Evolutionary conservation across 2,888 invertebrate genomes (phyloP), one percentile per base, ranked within the genome.

Genomic region (Polylopha cassiicola): DNA sequence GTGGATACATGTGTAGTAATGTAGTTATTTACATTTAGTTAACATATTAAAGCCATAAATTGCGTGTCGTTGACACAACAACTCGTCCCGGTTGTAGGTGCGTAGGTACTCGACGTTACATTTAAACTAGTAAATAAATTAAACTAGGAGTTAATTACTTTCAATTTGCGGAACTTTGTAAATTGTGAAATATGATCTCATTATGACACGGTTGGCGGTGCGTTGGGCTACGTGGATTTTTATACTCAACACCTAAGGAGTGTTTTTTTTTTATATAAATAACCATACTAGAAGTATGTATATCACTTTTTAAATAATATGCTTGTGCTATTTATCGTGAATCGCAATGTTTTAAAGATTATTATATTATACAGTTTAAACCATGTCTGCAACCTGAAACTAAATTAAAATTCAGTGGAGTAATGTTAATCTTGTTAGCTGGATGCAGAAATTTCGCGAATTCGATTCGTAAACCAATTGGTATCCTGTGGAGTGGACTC

Each of bases 21-120:
- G 58, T 61, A 49, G 61, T 58, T 70, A 76, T 76, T 77, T 75
- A 71, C 73, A 77, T 77, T 66, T 68, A 69, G 64, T 77, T 79
- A 67, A 73, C 76, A 78, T 78, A 77, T 73, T 73, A 73, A 70
- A 65, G 54, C 65, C 58, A 65, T 71, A 70, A 72, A 72, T 58
- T 52, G 57, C 51, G 62, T 72, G 72, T 58, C 61, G 68, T 60
- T 65, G 67, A 64, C 68, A 66, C 59, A 53, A 62, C 61, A 55
- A 59, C 58, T 60, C 61, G 58, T 60, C 58, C 52, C 47, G 54
- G 47, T 37, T 45, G n/a, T 44, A 46, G 44, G 44, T 43, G 38
- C 47, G 47, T 42, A 46, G 44, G 27, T 16, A 27, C 26, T 36
- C 22, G 16, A 24, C 20, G 14, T 24, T 30, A 30, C 30, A 16